Base-by-base conservation (phyloP, 2,113 vertebrate species). In the Papio anubis region DNA sequence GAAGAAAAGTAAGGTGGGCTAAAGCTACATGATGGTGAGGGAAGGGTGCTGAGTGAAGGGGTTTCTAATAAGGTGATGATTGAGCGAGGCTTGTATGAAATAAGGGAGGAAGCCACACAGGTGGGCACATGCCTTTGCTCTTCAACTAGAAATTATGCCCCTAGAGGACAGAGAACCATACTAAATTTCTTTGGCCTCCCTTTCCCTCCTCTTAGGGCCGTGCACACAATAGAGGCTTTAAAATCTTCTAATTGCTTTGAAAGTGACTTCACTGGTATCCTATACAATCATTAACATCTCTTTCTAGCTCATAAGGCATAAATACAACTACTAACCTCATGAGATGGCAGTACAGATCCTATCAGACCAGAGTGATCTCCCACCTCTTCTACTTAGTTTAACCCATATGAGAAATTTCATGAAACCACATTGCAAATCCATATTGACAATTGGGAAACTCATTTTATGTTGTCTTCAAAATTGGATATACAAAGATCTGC, bases 181-280 rank as follows among this genome's bases (percentile, higher is more conserved):
- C 35, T 50, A 61, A 40, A 50, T 40, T 48, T 78, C 35, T 66
- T 52, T 66, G 30, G 27, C 30, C 40, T 48, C 40, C 20, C 35
- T 80, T 48, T 45, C 16, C 43, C 35, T 87, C 30, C 12, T 96
- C 32, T 80, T n/a, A 73, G 48, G 16, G 20, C 1, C 27, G 72
- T 50, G 2, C 13, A 64, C 45, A 66, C 40, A 64, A 45, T 1
- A 66, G 11, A 66, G 14, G 11, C 50, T 32, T 45, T 45, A 90
- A 57, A 68, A 84, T 76, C 80, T 45, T 85, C 57, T 45, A 76
- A 50, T 52, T 86, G 76, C 25, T 91, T 88, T 89, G 38, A 48
- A 73, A 83, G 11, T 48, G 50, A 68, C 45, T 64, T 64, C 35
- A 30, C 12, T 10, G 11, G 50, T 30, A 81, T 45, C 30, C 48